Base-by-base conservation (phyloP, 2,888 invertebrate genomes). In the Conus canariensis region DNA sequence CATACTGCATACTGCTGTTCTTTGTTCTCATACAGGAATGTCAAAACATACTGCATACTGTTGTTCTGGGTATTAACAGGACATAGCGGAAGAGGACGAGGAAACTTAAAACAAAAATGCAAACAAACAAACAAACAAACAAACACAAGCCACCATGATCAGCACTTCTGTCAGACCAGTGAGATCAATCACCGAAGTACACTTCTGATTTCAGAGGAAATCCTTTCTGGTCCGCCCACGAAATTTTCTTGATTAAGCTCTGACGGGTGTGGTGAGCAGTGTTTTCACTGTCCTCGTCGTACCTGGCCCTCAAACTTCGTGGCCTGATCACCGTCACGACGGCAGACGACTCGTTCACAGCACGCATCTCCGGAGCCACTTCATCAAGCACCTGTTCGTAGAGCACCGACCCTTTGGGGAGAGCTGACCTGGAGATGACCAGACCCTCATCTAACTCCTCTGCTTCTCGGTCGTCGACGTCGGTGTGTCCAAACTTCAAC, bases 341-440 rank as follows among this genome's bases (percentile, higher is more conserved):
- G 14, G 30, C 30, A 12, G 30, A 80, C 25, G 80, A 1, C 10
- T 25, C 30, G 7, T 25, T 19, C 45, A 30, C 14, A 14, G 45
- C 80, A 22, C 19, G 80, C 45, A 80, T 30, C 80, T 80, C 30
- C 45, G 80, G 80, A 14, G 80, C 80, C 80, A 80, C 80, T 30
- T 80, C 80, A 12, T 30, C 80, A 4, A 80, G 30, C 30, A 80
- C 80, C 80, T 80, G 80, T 30, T 80, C 80, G 45, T 30, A 80
- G 12, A 80, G 80, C 45, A 25, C 14, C 6, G 80, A 80, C 30
- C 80, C 80, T 22, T 80, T 80, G 30, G 80, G 80, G 30, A 80
- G 80, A 22, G 80, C 80, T 80, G 80, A 80, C 30, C 80, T 80
- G 19, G 80, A 80, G 30, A 80, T 80, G 30, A 80, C 80, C 30